Base-by-base conservation (phyloP, 64 coral and sea anemone species). In the Cladopsammia gracilis region DNA sequence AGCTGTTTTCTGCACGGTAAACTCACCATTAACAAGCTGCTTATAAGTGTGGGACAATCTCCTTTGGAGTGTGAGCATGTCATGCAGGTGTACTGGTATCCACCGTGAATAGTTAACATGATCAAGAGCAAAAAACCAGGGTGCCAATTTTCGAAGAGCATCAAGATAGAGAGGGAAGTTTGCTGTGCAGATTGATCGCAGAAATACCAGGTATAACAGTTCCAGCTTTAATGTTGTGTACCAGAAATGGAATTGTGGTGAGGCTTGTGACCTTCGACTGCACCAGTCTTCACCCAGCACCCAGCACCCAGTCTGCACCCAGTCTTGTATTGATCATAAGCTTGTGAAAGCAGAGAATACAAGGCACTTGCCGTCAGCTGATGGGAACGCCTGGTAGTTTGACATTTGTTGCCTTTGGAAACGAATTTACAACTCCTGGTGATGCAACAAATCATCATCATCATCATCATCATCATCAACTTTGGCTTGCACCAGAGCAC, bases 61-160 rank as follows among this genome's bases (percentile, higher is more conserved):
- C 20, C 48, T 22, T 69, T 81, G 58, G 50, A 90, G 74, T 25
- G 25, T 43, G 64, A 5, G 19, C 88, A 90, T 90, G 48, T 90
- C 76, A 52, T 47, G 74, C 43, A 90, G 23, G 64, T 90, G 76
- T 78, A 90, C 48, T 68, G 65, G 59, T 12, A 66, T 14, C 88
- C 75, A 90, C 25, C 88, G 44, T 20, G 88, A 46, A 70, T 90
- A 79, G 54, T 91, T 91, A n/a, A 23, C 7, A 71, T 82, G 89
- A 46, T 91, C 54, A 11, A 91, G 57, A 24, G 89, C 60, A 82
- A 91, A 91, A 22, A 91, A 91, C 89, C 89, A 91, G 14, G 77
- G 89, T 4, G 79, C 48, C 42, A 62, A 20, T 24, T 89, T 89
- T 18, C 44, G 14, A 48, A 89, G 25, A 62, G 48, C 76, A 67